Evolutionary conservation across 2,113 vertebrate genomes (phyloP).

Genomic region (Fulica atra): DNA sequence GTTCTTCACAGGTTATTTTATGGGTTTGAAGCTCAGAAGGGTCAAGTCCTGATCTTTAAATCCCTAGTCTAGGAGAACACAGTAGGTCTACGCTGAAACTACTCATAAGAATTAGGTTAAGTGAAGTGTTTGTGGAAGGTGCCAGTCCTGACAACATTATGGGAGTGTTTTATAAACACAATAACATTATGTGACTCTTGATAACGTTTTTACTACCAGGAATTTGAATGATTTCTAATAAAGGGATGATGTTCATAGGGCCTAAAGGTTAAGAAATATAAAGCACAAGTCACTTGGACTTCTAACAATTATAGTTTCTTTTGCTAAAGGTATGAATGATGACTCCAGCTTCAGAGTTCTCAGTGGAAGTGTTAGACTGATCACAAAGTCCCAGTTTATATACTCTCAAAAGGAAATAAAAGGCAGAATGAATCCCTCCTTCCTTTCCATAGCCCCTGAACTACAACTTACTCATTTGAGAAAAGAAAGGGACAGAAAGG

Average conservation of each 20-base stretch:
- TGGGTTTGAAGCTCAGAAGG: not conserved
- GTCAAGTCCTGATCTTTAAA: slow-evolving; percentile 11
- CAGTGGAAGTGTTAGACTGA: not conserved
- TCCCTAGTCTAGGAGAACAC: not conserved
- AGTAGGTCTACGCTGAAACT: not conserved
- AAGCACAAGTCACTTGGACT: not conserved
- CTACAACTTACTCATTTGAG: not conserved
- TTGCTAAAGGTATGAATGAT: not conserved
- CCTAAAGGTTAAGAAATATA: not conserved
- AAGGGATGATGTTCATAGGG: not conserved
- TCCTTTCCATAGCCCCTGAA: not conserved
- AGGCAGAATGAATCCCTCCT: not conserved
- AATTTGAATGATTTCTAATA: no score
- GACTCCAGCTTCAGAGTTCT: not conserved
- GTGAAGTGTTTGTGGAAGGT: not conserved
- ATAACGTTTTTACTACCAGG: no score
- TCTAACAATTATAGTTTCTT: not conserved
- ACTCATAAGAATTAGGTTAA: not conserved
- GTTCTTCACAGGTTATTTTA: slow-evolving; percentile 37
- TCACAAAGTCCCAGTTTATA: not conserved
- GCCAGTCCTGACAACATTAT: not conserved
- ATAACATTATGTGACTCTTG: not conserved
- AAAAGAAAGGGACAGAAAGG: not conserved
- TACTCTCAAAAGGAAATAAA: not conserved
- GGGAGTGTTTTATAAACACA: not conserved